These are phyloP conservation scores for Sphenodon punctatus DNA, from an alignment of 2,797 vertebrate genomes.

Conservation along the genomic window DNA sequence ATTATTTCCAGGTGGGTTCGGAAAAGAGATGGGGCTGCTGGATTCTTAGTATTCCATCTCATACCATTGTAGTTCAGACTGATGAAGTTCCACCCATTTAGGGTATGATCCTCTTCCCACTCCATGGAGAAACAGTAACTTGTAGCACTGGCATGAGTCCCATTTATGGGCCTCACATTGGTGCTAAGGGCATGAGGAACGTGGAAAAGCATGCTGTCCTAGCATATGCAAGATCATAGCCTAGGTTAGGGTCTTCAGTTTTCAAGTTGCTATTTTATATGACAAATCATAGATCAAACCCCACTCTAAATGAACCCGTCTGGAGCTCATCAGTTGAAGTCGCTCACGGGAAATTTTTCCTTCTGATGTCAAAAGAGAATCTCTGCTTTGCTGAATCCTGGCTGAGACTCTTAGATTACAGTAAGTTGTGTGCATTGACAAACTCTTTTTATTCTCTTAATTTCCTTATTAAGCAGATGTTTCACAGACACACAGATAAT, in stretches of 20 bases:
- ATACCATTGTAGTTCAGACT: not conserved
- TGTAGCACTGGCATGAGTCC: too few relatives aligned
- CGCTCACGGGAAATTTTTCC: not conserved
- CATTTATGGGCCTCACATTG: too few relatives aligned
- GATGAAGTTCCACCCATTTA: too few relatives aligned
- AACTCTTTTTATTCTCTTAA: conserved; percentile 17
- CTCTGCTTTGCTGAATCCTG: conserved; percentile 17
- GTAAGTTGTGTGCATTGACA: not conserved
- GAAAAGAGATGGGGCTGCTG: not conserved
- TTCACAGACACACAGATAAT: conserved; percentile 62
- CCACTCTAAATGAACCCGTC: not conserved
- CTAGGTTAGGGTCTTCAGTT: conserved; percentile 12
- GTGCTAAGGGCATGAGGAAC: too few relatives aligned
- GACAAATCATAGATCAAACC: not conserved
- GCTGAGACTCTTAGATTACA: conserved; percentile 20
- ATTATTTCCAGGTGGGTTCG: conserved; percentile 29
- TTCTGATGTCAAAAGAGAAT: not conserved
- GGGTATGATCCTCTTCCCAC: too few relatives aligned
- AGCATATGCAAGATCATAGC: conserved; percentile 23
- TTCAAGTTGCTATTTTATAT: not conserved
- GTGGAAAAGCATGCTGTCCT: too few relatives aligned
- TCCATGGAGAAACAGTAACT: too few relatives aligned
- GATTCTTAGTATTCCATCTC: not conserved
- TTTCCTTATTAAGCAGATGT: conserved; percentile 66
- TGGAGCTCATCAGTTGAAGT: not conserved